Evolutionary conservation across 2,888 invertebrate genomes (phyloP), one percentile per base, ranked within the genome.

Genomic region (Drosophila maculinotata): DNA sequence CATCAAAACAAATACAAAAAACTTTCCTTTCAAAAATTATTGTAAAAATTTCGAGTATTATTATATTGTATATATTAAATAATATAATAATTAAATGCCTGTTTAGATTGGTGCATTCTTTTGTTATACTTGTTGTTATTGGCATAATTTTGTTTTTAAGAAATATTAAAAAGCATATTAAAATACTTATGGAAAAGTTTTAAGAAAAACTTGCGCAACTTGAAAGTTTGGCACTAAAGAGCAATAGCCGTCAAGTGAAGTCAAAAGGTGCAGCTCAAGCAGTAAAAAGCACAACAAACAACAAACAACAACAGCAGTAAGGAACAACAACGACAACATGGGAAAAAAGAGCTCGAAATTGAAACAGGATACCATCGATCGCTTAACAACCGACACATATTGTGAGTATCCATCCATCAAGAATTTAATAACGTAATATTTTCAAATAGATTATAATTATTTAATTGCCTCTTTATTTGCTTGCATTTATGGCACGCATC

Each of bases 261-360:
- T 38, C 45, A 45, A 47, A 62, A 62, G 47, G 60, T 62, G 60
- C 26, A 47, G 56, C 52, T 8, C 26, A 17, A 33, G 47, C 28
- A 28, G 30, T 9, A 51, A 31, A 36, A 38, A 39, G 20, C 39
- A 52, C n/a, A 54, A 44, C 25, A 45, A 58, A 14, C n/a, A 58
- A 14, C 14, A 68, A 20, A 20, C 36, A 53, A n/a, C 42, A 63
- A 9, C 47, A 64, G 1, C 51, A 59, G 14, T 25, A 54, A 10
- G 20, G 54, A 25, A 28, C 36, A 65, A 42, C 38, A 71, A 57
- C 54, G 51, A 47, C 84, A 94, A 93, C 88, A 98, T 98, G 98
- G 98, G 98, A 90, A 98, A 98, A 94, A 97, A 97, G 93, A 97
- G 97, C 91, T 98, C 97, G 65, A 98, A 98, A 93, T 95, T 98